Conservation (phyloP, 92 coral and sea anemone genomes). For the Bergia puertoricense region DNA sequence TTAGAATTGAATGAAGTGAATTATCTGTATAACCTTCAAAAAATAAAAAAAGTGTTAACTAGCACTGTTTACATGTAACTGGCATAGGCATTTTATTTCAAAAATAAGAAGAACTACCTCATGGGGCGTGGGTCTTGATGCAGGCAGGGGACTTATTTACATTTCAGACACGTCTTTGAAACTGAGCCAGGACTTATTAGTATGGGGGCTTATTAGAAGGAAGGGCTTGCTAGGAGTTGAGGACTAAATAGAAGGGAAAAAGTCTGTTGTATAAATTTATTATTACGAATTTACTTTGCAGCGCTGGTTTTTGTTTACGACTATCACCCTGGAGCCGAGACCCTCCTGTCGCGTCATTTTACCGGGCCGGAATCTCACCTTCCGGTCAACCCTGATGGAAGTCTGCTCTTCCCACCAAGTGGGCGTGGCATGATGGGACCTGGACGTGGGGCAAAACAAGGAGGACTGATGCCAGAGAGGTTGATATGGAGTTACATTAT, state of each 20-base stretch:
- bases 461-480: constrained; percentile 94
- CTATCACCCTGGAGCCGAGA: constrained; percentile 98
- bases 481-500: constrained; percentile 98
- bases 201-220: no score
- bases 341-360: constrained; percentile 86
- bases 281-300: constrained; percentile 9
- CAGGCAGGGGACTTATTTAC: background rate
- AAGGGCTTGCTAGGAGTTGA: no score
- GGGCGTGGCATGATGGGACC: constrained; percentile 73
- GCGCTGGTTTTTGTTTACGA: constrained; percentile 94
- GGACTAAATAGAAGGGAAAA: no score
- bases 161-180: no score
- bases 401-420: constrained; percentile 71
- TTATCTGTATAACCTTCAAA: no score
- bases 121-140: no score
- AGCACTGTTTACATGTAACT: no score
- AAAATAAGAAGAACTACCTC: background rate
- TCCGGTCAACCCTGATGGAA: constrained; percentile 82
- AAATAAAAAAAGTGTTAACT: no score
- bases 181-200: no score
- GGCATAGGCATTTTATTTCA: no score
- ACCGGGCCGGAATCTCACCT: constrained; percentile 85
- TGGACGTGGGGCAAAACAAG: constrained; percentile 78
- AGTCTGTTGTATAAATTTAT: no score
- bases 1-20: no score